Conservation (phyloP, 2,888 invertebrate genomes). For the Heliconius sara region DNA sequence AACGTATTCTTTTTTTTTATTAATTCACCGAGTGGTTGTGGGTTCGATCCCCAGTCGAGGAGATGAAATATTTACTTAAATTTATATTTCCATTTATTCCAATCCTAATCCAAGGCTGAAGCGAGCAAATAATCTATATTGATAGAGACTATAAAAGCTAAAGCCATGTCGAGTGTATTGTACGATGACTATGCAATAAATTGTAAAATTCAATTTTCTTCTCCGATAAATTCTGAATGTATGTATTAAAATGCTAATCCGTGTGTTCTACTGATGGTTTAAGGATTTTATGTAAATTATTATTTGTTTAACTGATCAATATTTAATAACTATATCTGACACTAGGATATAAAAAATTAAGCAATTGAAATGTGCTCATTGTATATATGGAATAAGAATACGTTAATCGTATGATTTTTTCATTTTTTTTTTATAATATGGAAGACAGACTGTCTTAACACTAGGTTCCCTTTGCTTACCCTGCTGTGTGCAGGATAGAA, state of each 20-base stretch:
- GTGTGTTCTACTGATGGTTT: background rate
- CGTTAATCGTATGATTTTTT: too few relatives aligned
- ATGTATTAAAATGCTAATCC: background rate
- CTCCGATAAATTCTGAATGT: conserved; percentile 1
- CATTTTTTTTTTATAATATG: too few relatives aligned
- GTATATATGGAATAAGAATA: background rate
- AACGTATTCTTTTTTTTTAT: too few relatives aligned
- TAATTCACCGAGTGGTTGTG: too few relatives aligned
- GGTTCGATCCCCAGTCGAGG: too few relatives aligned
- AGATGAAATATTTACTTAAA: too few relatives aligned
- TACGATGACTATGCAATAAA: conserved; percentile 7
- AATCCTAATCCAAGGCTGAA: too few relatives aligned
- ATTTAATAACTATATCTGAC: background rate
- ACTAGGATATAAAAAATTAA: background rate
- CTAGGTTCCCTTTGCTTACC: too few relatives aligned
- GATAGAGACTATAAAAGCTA: conserved; percentile 11
- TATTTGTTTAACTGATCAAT: background rate
- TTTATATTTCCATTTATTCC: too few relatives aligned
- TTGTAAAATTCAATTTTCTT: conserved; percentile 20
- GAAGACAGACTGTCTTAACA: too few relatives aligned
- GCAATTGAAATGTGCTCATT: background rate
- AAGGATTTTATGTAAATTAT: background rate
- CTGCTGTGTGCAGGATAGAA: too few relatives aligned
- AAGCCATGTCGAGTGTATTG: background rate
- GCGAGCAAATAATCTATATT: conserved; percentile 12